These are phyloP conservation scores for Typhlichthys eigenmanni DNA, from an alignment of 2,797 vertebrate species.

Conservation along the genomic window DNA sequence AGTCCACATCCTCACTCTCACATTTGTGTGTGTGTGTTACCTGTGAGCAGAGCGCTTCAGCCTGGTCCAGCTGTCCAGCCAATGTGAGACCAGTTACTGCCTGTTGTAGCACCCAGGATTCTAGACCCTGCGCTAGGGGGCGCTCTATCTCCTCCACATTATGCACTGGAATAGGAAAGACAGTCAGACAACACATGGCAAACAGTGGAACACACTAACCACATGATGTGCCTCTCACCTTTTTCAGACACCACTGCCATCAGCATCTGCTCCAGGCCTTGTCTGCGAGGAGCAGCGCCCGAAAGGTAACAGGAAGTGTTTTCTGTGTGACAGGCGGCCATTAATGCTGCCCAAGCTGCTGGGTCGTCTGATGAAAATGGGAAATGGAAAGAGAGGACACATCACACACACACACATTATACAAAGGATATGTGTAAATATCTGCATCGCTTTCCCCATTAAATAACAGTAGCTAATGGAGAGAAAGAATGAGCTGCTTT, in stretches of 20 bases:
- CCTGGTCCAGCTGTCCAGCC: conserved; percentile 82
- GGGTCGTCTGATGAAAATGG: conserved; percentile 82
- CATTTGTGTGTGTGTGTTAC: conserved; percentile 60
- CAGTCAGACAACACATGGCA: background rate
- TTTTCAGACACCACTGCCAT: conserved; percentile 88
- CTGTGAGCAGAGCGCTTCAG: conserved; percentile 90
- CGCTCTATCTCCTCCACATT: conserved; percentile 70
- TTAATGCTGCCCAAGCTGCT: conserved; percentile 88
- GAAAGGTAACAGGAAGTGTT: conserved; percentile 80
- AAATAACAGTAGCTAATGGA: background rate
- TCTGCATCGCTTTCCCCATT: no score
- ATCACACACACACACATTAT: background rate
- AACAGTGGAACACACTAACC: background rate
- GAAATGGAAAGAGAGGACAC: no score
- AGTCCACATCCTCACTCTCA: no score
- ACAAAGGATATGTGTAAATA: background rate
- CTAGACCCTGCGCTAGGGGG: conserved; percentile 78
- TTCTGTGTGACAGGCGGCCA: conserved; percentile 93
- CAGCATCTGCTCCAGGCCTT: conserved; percentile 76
- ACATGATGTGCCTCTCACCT: conserved; percentile 72
- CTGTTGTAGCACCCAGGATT: conserved; percentile 90
- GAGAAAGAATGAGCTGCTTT: no score
- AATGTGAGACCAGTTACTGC: conserved; percentile 85
- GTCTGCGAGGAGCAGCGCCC: conserved; percentile 69
- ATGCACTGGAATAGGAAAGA: conserved; percentile 74